phyloP scores from a whole-genome alignment of 2,113 vertebrate genomes.

The Chunga burmeisteri region DNA sequence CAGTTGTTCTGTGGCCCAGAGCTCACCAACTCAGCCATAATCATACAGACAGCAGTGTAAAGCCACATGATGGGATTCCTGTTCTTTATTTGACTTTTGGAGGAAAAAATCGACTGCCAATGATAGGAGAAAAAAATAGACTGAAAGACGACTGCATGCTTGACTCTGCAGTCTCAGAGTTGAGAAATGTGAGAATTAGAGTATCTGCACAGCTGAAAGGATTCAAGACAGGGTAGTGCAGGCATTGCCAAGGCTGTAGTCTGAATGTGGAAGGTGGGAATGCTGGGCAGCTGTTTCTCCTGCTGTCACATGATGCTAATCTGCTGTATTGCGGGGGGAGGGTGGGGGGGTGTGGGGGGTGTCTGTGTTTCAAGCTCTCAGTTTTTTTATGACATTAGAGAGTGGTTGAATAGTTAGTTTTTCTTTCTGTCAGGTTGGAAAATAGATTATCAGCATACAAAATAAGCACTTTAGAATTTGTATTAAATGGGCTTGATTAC shows the following conservation, averaged over 20 bases:
- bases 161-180: background rate
- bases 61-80: background rate
- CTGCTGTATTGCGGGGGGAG: accelerated
- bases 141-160: background rate
- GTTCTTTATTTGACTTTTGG: background rate
- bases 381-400: background rate
- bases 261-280: conserved; percentile 15
- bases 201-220: background rate
- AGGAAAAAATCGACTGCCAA: background rate
- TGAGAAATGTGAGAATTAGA: background rate
- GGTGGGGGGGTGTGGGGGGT: too few species aligned
- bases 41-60: background rate
- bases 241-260: background rate
- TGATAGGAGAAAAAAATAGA: background rate
- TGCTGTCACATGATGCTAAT: background rate
- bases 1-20: background rate
- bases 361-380: background rate
- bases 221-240: background rate
- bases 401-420: background rate
- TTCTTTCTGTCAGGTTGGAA: background rate
- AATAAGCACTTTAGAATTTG: background rate
- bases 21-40: background rate
- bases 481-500: background rate
- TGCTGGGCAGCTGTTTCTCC: background rate
- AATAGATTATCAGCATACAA: background rate